Conservation (phyloP, 2,113 vertebrate species). For the Periophthalmus modestus region DNA sequence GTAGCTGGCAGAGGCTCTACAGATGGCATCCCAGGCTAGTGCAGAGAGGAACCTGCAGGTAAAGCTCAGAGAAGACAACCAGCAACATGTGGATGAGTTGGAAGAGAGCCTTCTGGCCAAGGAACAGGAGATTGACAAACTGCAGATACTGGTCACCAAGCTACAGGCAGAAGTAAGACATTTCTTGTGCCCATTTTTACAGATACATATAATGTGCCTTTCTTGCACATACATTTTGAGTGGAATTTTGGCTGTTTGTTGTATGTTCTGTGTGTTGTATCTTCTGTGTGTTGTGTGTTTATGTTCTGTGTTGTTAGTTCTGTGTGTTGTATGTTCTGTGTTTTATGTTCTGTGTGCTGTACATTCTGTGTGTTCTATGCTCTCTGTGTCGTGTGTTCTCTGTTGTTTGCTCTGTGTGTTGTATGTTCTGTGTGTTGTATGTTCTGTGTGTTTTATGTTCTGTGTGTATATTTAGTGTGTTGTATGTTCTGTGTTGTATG, state of each 20-base stretch:
- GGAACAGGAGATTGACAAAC: constrained; percentile 70
- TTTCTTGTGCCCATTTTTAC: too few species aligned
- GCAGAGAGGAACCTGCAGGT: constrained; percentile 70
- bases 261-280: neutral
- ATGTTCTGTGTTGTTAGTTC: neutral
- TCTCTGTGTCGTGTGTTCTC: too few species aligned
- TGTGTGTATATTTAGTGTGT: too few species aligned
- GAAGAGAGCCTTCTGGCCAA: constrained; percentile 77
- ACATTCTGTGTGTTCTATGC: too few species aligned
- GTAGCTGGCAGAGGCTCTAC: constrained; percentile 70
- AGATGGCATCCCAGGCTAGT: constrained; percentile 38
- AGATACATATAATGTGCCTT: too few species aligned
- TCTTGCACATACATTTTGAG: too few species aligned
- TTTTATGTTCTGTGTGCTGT: too few species aligned
- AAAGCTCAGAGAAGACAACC: constrained; percentile 71
- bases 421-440: neutral
- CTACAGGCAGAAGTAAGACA: constrained; percentile 76
- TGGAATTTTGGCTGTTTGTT: neutral
- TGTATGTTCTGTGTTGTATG: neutral
- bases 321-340: too few species aligned
- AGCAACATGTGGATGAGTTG: constrained; percentile 72
- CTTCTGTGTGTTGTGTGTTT: neutral
- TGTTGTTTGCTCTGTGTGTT: neutral
- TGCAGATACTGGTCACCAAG: constrained; percentile 50
- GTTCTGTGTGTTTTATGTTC: too few species aligned